Evolutionary conservation across 1,140 invertebrate genomes (phyloP), one percentile per base, ranked within the genome.

Genomic region (Anoplolepis gracilipes): DNA sequence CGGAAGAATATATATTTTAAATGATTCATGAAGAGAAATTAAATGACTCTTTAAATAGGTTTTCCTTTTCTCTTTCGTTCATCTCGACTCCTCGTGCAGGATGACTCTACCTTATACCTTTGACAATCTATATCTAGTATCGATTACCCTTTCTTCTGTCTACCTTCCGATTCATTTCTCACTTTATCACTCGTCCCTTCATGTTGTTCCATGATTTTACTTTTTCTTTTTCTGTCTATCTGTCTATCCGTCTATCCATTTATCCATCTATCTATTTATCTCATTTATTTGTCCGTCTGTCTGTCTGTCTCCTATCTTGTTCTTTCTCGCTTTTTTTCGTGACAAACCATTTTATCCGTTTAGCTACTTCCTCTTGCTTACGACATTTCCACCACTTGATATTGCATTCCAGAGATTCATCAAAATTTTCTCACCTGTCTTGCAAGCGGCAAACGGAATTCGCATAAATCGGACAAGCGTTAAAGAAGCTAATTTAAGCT

Each of bases 11-110:
- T 70, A 90, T 85, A 87, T 70, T 81, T 49, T 92, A 90, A 90
- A 92, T 92, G 85, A 92, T 92, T 92, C 89, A 90, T 69, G 84
- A 84, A 88, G 73, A 86, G 84, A 92, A 92, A 92, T 92, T 91
- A 91, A 92, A 92, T 76, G 81, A 73, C 53, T 77, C 79, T 89
- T 90, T 88, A 87, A 91, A 87, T 82, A 87, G 86, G 81, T 62
- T 65, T 85, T 85, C 73, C 76, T 78, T 76, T 69, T 73, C 64
- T 70, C 79, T 85, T 82, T 85, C 84, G 39, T 91, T 84, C 77
- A 75, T 19, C 55, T 53, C 64, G 42, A 28, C 46, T 30, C 42
- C n/a, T n/a, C n/a, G n/a, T 59, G 42, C 28, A 28, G n/a, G n/a
- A n/a, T 61, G n/a, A 25, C 30, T 59, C 16, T 49, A 13, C n/a